Base-by-base conservation (phyloP, 2,113 vertebrate genomes). In the Stomatorhinus ivindoensis region DNA sequence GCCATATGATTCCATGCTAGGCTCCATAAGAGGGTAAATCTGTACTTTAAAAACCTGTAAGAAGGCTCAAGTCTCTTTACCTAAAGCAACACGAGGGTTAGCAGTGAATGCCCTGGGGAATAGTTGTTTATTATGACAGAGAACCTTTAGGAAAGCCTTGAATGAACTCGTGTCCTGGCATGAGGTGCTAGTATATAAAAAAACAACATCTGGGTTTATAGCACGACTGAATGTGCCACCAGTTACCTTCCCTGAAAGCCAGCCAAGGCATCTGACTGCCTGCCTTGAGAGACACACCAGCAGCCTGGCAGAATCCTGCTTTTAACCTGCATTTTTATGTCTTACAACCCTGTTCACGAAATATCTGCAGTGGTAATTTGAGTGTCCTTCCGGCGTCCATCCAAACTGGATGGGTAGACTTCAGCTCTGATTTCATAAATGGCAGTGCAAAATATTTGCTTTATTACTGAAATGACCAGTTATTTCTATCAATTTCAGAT, bases 101-200 rank as follows among this genome's bases (percentile, higher is more conserved):
- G 73, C 35, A 35, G 31, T 80, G 73, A 15, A 87, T 3, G 27
- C 50, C 19, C 11, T 19, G 85, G 88, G 82, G 50, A 44, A 10
- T 53, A 48, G 19, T 44, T 89, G 39, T 84, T 61, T 80, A 84
- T 61, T 55, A 53, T 55, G 88, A 53, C 8, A 58, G 51, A 19
- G 35, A 85, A 44, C 9, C 87, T 53, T 87, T 31, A 24, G 47
- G 65, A 35, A 89, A 89, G 88, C 51, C 76, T 85, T 61, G 51
- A 85, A 89, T 89, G 76, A 89, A 84, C 53, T 39, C 48, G 1
- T 50, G 39, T 46, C 50, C 88, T 89, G 76, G 88, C 51, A 87
- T 87, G 51, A 61, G 39, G 55, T 65, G 55, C 87, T 39, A 89
- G 88, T 51, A 51, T 65, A 31, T 39, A 65, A 88, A 48, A 48